Evolutionary conservation across 2,113 vertebrate genomes (phyloP).

Genomic region (Myiozetetes cayanensis): DNA sequence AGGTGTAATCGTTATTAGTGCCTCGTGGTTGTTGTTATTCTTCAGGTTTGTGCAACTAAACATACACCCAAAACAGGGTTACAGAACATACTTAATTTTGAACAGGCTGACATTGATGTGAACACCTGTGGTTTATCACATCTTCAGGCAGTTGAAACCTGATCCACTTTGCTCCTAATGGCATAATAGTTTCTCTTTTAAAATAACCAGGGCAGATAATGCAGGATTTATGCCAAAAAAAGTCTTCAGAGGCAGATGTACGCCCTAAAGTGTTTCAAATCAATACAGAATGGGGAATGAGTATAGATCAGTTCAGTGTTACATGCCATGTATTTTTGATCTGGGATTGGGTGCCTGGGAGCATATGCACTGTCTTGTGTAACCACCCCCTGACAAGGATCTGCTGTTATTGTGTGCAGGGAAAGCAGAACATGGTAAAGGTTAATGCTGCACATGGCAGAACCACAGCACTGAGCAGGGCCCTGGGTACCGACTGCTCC

Average conservation of each 20-base stretch:
- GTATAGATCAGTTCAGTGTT: not conserved
- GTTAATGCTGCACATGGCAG: slow-evolving; percentile 49
- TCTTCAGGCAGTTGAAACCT: not conserved
- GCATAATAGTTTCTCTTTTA: not conserved
- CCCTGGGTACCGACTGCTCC: not conserved
- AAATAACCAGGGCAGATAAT: not conserved
- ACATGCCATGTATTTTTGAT: slow-evolving; percentile 18
- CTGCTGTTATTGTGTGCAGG: slow-evolving; percentile 18
- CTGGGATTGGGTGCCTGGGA: not conserved
- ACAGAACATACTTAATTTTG: not conserved
- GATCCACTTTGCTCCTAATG: not conserved
- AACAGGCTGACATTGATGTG: not conserved
- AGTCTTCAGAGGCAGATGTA: not conserved
- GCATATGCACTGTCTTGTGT: not conserved
- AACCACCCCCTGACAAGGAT: slow-evolving; percentile 49
- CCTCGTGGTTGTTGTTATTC: not conserved
- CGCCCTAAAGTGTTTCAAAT: not conserved
- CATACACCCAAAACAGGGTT: not conserved
- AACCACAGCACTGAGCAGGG: not conserved
- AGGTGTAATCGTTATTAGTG: not conserved
- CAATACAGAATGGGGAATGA: not conserved
- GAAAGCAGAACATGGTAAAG: slow-evolving; percentile 43
- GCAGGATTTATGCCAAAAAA: not conserved
- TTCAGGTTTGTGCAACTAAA: not conserved
- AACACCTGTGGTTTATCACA: not conserved